Conservation (phyloP, 2,113 vertebrate genomes). For the Podarcis cretensis region DNA sequence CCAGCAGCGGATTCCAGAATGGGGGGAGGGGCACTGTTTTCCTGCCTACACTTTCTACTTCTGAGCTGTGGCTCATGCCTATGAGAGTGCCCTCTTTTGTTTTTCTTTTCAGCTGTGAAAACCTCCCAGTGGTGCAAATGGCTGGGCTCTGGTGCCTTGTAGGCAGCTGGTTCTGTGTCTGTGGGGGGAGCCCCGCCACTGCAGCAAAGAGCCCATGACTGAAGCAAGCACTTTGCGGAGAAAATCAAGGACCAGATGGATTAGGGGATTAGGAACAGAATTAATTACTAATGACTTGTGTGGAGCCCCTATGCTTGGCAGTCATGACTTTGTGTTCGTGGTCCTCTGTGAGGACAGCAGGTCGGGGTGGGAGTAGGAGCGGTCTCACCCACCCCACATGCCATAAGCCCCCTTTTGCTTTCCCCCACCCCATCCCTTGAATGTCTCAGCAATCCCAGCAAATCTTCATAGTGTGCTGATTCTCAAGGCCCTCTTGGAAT, state of each 20-base stretch:
- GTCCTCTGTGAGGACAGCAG: not conserved
- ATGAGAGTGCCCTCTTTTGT: not conserved
- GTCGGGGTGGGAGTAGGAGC: not conserved
- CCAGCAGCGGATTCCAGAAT: too few relatives aligned
- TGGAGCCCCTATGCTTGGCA: not conserved
- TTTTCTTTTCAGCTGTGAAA: not conserved
- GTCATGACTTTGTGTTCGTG: rapidly evolving
- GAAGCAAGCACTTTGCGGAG: constrained; percentile 62
- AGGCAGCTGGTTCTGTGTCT: not conserved
- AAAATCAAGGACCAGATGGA: constrained; percentile 65
- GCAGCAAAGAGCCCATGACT: constrained; percentile 54
- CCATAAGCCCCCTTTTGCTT: too few relatives aligned
- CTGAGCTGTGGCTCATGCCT: too few relatives aligned
- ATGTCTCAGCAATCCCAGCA: not conserved
- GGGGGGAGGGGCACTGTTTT: too few relatives aligned
- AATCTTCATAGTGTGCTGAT: not conserved
- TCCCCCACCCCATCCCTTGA: too few relatives aligned
- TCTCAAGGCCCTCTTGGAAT: not conserved
- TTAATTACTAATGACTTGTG: constrained; percentile 68
- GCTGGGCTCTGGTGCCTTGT: too few relatives aligned
- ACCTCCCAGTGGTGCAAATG: not conserved
- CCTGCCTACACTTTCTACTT: too few relatives aligned
- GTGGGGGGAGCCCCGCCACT: not conserved
- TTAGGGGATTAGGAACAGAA: constrained; percentile 70
- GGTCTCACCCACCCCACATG: not conserved